phyloP scores from a whole-genome alignment of 2,888 invertebrate species.

The Perizoma affinitatum region DNA sequence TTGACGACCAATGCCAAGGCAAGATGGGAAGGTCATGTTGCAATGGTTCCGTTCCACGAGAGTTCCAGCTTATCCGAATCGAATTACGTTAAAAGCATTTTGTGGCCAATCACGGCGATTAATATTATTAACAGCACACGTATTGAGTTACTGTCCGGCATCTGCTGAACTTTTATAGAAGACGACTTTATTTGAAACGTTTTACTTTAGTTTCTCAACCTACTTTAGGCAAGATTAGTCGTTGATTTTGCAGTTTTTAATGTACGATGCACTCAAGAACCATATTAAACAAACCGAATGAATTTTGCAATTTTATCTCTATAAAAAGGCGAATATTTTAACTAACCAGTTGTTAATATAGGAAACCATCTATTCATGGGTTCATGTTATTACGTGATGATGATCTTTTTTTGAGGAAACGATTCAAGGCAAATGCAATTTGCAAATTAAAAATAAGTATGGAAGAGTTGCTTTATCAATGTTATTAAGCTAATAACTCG shows the following conservation, averaged over 20 bases:
- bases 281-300: too few relatives aligned
- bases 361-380: neutral
- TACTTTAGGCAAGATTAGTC: too few relatives aligned
- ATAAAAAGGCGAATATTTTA: neutral
- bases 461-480: slow-evolving; percentile 38
- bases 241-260: too few relatives aligned
- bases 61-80: slow-evolving; percentile 74
- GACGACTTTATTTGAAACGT: slow-evolving; percentile 29
- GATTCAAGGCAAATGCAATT: slow-evolving; percentile 45
- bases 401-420: slow-evolving; percentile 49
- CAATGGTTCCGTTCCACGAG: slow-evolving; percentile 69
- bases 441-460: slow-evolving; percentile 55
- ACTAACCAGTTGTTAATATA: neutral
- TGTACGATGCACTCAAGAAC: neutral
- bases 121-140: slow-evolving; percentile 71
- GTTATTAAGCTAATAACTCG: slow-evolving; percentile 48
- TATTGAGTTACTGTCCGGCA: slow-evolving; percentile 69
- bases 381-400: slow-evolving; percentile 27
- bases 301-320: too few relatives aligned
- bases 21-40: slow-evolving; percentile 56
- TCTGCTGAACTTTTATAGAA: slow-evolving; percentile 45
- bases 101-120: slow-evolving; percentile 78
- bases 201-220: slow-evolving; percentile 19
- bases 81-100: slow-evolving; percentile 80
- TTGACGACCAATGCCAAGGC: slow-evolving; percentile 47